A percentile compares a stretch with the other conserved stretches of the same genome.
phyloP scores from a whole-genome alignment of 2,113 vertebrate species.

The Sinocyclocheilus rhinocerous region DNA sequence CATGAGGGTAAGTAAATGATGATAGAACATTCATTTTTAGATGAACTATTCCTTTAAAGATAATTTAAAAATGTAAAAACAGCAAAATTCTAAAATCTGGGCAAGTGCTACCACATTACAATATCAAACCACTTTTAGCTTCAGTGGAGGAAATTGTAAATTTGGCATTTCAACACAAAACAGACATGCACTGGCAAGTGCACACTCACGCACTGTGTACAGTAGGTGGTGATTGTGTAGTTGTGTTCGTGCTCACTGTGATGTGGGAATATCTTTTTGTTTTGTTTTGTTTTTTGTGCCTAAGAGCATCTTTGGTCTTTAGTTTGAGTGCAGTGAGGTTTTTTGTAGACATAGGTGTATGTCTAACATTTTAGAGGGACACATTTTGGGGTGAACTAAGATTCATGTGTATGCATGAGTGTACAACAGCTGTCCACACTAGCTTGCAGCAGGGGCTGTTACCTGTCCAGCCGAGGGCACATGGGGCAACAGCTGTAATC shows the following conservation, averaged over 20 bases:
- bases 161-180: too few species aligned
- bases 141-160: too few species aligned
- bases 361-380: not conserved
- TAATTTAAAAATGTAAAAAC: not conserved
- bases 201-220: not conserved
- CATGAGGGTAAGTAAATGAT: not conserved
- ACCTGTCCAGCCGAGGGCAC: conserved; percentile 81
- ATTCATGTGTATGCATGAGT: conserved; percentile 27
- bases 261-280: not conserved
- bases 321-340: not conserved
- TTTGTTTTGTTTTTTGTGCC: too few species aligned
- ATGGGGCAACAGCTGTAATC: conserved; percentile 72
- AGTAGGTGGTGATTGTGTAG: not conserved
- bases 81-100: too few species aligned
- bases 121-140: too few species aligned
- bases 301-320: not conserved
- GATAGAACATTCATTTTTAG: not conserved
- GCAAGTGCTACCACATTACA: too few species aligned
- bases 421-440: conserved; percentile 61
- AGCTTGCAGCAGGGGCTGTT: conserved; percentile 63
- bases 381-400: too few species aligned
- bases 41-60: not conserved
- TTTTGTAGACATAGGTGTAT: not conserved
- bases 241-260: not conserved
- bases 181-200: conserved; percentile 5